Percentiles rank a stretch among this genome's conserved stretches.
Evolutionary conservation across 1,140 invertebrate species (phyloP).

Genomic region (Phymastichus coffea): DNA sequence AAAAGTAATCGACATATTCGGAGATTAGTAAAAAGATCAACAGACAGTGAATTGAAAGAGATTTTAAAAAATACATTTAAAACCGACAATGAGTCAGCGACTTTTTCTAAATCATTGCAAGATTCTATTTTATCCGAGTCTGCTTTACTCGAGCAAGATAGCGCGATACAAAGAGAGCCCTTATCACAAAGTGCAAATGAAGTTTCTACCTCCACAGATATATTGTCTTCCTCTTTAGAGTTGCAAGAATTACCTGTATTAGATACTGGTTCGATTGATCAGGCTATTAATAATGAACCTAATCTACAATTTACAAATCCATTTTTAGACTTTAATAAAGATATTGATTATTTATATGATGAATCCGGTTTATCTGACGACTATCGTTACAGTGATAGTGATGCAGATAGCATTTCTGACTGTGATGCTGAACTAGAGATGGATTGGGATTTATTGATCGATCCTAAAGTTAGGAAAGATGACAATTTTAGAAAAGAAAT

Average conservation of each 20-base stretch:
- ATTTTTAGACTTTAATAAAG: no score
- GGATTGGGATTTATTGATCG: not conserved
- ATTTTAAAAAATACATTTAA: no score
- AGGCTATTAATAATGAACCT: no score
- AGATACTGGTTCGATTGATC: no score
- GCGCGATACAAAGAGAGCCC: not conserved
- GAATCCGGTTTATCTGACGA: not conserved
- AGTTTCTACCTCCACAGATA: no score
- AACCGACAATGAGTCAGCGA: not conserved
- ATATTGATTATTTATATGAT: no score
- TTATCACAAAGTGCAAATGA: no score
- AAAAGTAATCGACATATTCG: not conserved
- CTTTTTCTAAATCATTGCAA: not conserved
- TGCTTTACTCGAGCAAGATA: not conserved
- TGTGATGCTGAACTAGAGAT: no score
- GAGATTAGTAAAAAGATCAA: not conserved
- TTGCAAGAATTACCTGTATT: no score
- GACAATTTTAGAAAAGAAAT: not conserved
- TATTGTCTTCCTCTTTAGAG: no score
- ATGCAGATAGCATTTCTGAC: not conserved
- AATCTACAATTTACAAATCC: no score
- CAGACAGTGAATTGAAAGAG: not conserved
- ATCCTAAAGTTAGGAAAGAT: not conserved
- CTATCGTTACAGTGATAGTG: not conserved
- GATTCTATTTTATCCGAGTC: not conserved